phyloP scores from a whole-genome alignment of 2,113 vertebrate genomes.

The Misgurnus anguillicaudatus region DNA sequence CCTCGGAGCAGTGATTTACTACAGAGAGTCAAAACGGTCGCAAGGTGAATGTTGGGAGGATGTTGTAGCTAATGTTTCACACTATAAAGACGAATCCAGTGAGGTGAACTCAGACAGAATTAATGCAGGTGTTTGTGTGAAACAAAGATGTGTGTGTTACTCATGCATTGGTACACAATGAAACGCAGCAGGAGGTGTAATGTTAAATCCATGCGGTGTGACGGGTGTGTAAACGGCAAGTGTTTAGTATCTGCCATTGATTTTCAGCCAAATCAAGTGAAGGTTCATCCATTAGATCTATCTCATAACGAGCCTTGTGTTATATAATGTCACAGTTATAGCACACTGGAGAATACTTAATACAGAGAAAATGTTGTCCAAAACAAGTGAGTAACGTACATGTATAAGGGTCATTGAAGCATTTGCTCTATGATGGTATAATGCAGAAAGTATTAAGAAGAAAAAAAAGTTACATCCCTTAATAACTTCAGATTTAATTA shows the following conservation, averaged over 20 bases:
- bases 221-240: background rate
- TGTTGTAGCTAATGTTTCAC: slow-evolving; percentile 11
- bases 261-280: background rate
- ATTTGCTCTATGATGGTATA: background rate
- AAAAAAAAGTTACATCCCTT: background rate
- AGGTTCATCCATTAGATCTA: background rate
- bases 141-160: slow-evolving; percentile 10
- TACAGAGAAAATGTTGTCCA: background rate
- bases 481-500: no score
- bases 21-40: background rate
- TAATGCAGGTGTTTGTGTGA: slow-evolving; percentile 19
- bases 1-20: slow-evolving; percentile 24
- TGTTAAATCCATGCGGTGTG: slow-evolving; percentile 3
- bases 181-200: background rate
- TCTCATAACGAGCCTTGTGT: background rate
- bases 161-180: background rate
- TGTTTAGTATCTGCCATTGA: slow-evolving; percentile 20
- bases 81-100: background rate
- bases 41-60: slow-evolving; percentile 9
- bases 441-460: background rate
- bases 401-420: background rate
- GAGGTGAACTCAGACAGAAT: slow-evolving; percentile 9
- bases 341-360: background rate
- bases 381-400: background rate
- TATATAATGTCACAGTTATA: background rate